A percentile compares a stretch with the other conserved stretches of the same genome.
These are phyloP conservation scores for Huso huso DNA, from an alignment of 2,797 vertebrate genomes.

Conservation along the genomic window DNA sequence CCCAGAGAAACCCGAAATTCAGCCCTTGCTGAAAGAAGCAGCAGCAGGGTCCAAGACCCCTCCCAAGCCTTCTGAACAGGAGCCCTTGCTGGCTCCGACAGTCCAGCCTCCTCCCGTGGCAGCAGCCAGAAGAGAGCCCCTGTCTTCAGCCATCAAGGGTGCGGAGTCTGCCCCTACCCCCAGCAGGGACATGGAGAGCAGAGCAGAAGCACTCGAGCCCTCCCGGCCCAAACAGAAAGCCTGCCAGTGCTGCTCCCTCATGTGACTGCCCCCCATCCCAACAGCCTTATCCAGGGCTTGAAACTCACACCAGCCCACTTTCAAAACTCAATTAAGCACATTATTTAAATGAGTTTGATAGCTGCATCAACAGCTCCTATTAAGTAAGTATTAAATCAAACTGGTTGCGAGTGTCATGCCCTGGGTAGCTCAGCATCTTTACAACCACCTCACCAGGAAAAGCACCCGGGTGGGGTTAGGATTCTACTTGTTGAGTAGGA, in stretches of 20 bases:
- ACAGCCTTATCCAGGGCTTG: no score
- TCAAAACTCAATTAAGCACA: no score
- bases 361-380: no score
- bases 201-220: slow-evolving; percentile 18
- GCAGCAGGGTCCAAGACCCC: slow-evolving; percentile 21
- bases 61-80: slow-evolving; percentile 28
- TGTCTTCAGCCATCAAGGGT: neutral
- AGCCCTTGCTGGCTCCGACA: slow-evolving; percentile 42
- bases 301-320: no score
- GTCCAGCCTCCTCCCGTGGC: slow-evolving; percentile 18
- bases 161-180: neutral
- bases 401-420: no score
- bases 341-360: no score
- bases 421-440: no score
- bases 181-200: neutral
- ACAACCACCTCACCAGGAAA: no score
- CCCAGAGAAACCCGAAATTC: slow-evolving; percentile 14
- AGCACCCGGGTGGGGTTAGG: no score
- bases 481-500: no score
- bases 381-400: no score
- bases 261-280: slow-evolving; percentile 33
- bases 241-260: slow-evolving; percentile 56
- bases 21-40: neutral
- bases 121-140: neutral
- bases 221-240: slow-evolving; percentile 35